Evolutionary conservation across 2,797 vertebrate genomes (phyloP).

Genomic region (Alfaro cultratus): DNA sequence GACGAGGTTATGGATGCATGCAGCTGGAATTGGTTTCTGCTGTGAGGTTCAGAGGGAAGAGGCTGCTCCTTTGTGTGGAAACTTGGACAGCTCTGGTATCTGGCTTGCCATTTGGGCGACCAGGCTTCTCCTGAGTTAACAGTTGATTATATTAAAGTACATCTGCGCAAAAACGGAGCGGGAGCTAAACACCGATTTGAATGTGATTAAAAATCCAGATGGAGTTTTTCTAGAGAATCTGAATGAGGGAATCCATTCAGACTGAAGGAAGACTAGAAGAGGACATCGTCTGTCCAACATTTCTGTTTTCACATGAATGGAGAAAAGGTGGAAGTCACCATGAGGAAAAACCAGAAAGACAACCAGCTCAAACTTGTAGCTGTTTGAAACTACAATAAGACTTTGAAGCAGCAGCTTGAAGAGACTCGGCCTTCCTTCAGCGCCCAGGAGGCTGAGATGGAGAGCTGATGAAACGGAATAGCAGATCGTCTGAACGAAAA

Average conservation of each 20-base stretch:
- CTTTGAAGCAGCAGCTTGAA: conserved; percentile 37
- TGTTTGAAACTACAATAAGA: conserved; percentile 9
- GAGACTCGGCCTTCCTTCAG: neutral
- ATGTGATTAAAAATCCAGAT: neutral
- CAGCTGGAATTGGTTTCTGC: neutral
- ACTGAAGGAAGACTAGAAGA: neutral
- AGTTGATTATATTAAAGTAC: neutral
- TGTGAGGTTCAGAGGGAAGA: neutral
- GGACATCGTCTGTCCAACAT: neutral
- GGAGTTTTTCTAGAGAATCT: neutral
- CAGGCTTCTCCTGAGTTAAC: neutral
- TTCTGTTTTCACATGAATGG: neutral
- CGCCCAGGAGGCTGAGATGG: conserved; percentile 8
- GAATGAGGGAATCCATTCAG: neutral
- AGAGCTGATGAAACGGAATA: conserved; percentile 57
- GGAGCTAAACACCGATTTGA: neutral
- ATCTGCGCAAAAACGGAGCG: neutral
- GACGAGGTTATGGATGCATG: neutral
- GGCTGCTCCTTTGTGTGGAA: neutral
- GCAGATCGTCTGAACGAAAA: conserved; percentile 38
- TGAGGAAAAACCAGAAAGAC: neutral
- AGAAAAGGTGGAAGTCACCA: neutral
- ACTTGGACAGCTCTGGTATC: neutral
- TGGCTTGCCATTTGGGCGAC: neutral
- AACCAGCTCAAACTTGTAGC: conserved; percentile 1